Evolutionary conservation across 2,113 vertebrate genomes (phyloP).

Genomic region (Neolamprologus sp.): DNA sequence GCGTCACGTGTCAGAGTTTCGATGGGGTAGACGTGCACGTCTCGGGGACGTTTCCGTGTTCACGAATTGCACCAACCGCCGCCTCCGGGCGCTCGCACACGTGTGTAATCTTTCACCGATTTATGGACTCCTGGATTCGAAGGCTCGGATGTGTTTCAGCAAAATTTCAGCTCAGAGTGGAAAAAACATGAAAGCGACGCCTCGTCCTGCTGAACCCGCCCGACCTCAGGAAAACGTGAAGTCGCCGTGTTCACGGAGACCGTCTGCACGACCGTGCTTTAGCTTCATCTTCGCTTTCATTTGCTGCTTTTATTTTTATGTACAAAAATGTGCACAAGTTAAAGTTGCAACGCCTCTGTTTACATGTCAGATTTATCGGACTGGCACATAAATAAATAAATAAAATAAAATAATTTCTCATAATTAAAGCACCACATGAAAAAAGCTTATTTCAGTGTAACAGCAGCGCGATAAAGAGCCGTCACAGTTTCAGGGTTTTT

Average conservation of each 20-base stretch:
- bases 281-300: accelerated
- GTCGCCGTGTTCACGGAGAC: neutral
- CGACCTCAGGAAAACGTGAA: accelerated
- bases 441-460: neutral
- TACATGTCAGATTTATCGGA: neutral
- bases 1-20: neutral
- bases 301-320: neutral
- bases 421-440: neutral
- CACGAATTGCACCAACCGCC: neutral
- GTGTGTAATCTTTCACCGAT: neutral
- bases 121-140: neutral
- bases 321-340: neutral
- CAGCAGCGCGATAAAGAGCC: neutral
- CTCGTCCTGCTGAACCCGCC: neutral
- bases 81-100: neutral
- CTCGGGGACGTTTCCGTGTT: accelerated
- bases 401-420: accelerated
- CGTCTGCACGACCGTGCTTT: neutral
- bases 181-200: neutral
- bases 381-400: neutral
- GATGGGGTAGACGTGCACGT: neutral
- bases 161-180: neutral
- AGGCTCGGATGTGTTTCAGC: neutral
- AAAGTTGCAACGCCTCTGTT: neutral
- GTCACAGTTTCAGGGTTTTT: neutral